A percentile compares a stretch with the other conserved stretches of the same genome.
Evolutionary conservation across 2,797 vertebrate species (phyloP).

Genomic region (Hippopotamyrus pictus): DNA sequence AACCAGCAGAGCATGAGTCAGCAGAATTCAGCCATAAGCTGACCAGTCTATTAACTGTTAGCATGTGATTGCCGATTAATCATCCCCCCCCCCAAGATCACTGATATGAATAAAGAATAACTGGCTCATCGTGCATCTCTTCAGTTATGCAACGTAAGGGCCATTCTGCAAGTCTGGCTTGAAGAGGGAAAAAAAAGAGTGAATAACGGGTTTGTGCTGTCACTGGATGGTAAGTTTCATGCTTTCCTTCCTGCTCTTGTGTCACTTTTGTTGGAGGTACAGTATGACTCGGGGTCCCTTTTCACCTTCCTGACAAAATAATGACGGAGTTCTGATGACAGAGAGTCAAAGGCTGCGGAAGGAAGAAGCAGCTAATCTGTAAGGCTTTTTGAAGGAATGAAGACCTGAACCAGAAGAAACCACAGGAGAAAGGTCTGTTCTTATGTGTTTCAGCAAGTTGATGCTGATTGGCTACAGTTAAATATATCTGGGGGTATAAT

Average conservation of each 20-base stretch:
- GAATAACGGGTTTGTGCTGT: neutral
- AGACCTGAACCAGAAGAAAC: neutral
- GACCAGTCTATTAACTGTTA: neutral
- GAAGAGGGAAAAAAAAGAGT: neutral
- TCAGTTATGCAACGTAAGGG: neutral
- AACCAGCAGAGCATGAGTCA: neutral
- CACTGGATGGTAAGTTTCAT: neutral
- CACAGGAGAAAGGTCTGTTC: neutral
- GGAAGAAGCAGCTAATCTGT: neutral
- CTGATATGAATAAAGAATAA: neutral
- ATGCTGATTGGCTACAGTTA: neutral
- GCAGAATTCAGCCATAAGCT: neutral
- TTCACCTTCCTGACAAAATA: neutral
- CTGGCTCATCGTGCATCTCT: neutral
- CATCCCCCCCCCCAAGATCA: neutral
- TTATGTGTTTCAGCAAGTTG: neutral
- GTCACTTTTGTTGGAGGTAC: neutral
- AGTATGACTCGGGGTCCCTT: neutral
- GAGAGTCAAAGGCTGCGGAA: neutral
- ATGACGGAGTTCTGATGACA: neutral
- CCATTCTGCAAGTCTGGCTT: neutral
- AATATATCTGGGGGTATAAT: neutral
- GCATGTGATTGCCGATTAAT: neutral
- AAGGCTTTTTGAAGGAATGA: neutral
- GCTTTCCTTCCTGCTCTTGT: neutral